Conservation (phyloP, 1,140 invertebrate species). For the Aphaenogaster rudis region DNA sequence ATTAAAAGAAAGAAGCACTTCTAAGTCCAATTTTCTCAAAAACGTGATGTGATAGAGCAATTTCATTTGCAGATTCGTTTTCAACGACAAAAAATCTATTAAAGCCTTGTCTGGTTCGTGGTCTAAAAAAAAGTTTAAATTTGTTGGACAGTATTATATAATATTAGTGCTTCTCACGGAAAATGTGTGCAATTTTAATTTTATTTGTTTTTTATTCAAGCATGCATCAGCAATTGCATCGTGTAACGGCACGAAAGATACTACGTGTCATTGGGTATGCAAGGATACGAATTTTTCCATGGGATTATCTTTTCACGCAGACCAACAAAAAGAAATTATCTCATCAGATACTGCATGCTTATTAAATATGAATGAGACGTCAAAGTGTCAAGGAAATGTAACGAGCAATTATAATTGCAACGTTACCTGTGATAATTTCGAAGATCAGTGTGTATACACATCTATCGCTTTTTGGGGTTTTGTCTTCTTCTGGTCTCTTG, state of each 20-base stretch:
- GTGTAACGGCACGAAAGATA: conserved; percentile 50
- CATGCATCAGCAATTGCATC: conserved; percentile 17
- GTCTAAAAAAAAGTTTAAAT: too few relatives aligned
- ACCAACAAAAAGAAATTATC: conserved; percentile 53
- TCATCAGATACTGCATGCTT: conserved; percentile 78
- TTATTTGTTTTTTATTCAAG: conserved; percentile 62
- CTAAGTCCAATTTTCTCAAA: too few relatives aligned
- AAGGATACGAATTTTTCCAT: conserved; percentile 63
- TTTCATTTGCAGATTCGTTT: too few relatives aligned
- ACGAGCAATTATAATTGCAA: conserved; percentile 62
- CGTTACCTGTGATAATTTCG: conserved; percentile 27
- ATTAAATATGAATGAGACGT: conserved; percentile 48
- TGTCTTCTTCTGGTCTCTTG: conserved; percentile 90
- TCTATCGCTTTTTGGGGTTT: conserved; percentile 91
- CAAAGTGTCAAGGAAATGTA: conserved; percentile 41
- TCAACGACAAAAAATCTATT: too few relatives aligned
- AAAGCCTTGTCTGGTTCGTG: too few relatives aligned
- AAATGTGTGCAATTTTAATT: conserved; percentile 15
- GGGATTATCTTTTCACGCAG: conserved; percentile 62
- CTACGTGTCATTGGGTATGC: conserved; percentile 76
- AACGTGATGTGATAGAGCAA: too few relatives aligned
- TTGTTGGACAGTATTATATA: too few relatives aligned
- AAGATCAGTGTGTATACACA: conserved; percentile 85
- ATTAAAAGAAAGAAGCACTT: too few relatives aligned
- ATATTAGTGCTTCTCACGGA: background rate